Evolutionary conservation across 2,888 invertebrate species (phyloP), one percentile per base, ranked within the genome.

Genomic region (Choreutis nemorana): DNA sequence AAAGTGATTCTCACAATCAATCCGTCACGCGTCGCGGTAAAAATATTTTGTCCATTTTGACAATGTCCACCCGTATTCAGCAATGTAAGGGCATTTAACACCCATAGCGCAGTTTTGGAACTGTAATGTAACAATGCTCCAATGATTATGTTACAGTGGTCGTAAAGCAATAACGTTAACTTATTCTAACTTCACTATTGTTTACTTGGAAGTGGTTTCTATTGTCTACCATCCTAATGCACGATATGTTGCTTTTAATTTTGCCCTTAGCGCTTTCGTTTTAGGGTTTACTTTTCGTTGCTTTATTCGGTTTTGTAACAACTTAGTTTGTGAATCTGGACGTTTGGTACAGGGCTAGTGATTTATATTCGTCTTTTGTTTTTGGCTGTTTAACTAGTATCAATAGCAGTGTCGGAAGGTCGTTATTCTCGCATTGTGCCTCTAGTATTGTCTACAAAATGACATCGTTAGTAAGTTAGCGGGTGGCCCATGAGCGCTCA

Each of bases 361-460:
- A 78, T 78, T 78, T 78, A 77, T 75, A 64, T 55, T 50, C 60
- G 46, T 66, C 73, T 72, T 71, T 78, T 75, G 77, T 77, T 78
- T 77, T 75, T 75, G 71, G 57, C 54, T 73, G 64, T 73, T 77
- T 70, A 67, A 50, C 54, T 51, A 52, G 65, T 66, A 65, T 70
- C 71, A 68, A 70, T 68, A 58, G 62, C 48, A 46, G 48, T 52
- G 60, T 55, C 46, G 55, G 62, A 66, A 60, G 58, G 70, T 71
- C 71, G 72, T 75, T 75, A 72, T 64, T 75, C 72, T 67, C 62
- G 72, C 65, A 77, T 75, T 72, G 73, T 77, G 55, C 54, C 45
- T 54, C 55, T 50, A 53, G 71, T 63, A 75, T 78, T 77, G 75
- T 77, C 57, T 64, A 50, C 50, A 51, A 48, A 62, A 75, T 53